Evolutionary conservation across 2,113 vertebrate species (phyloP).

Genomic region (Brachypodius melanocephalos): DNA sequence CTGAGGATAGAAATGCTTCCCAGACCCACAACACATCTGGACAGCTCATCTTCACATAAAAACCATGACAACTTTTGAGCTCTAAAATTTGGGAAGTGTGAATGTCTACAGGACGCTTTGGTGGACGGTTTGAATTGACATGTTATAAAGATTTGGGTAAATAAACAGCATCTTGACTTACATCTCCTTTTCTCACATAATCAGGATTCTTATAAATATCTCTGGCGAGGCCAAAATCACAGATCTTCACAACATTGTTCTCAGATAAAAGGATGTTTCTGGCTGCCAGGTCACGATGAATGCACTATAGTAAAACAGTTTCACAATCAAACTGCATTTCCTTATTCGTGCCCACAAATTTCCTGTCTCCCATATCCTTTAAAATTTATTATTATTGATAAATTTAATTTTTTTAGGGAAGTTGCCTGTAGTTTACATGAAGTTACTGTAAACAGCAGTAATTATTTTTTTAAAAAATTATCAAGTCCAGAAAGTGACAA

Average conservation of each 20-base stretch:
- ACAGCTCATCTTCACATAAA: not conserved
- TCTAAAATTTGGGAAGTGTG: not conserved
- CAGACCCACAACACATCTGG: not conserved
- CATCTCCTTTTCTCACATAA: slow-evolving; percentile 94
- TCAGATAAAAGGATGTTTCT: slow-evolving; percentile 92
- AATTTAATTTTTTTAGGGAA: not conserved
- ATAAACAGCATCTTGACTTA: slow-evolving; percentile 74
- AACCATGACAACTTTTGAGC: not conserved
- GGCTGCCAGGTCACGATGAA: slow-evolving; percentile 93
- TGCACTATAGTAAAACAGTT: slow-evolving; percentile 81
- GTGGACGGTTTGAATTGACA: not conserved
- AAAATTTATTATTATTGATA: not conserved
- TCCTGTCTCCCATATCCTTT: slow-evolving; percentile 42
- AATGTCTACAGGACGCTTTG: not conserved
- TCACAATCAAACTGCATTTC: slow-evolving; percentile 59
- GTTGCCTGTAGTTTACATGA: not conserved
- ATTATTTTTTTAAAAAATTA: not conserved
- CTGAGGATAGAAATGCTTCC: not conserved
- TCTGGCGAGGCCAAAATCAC: slow-evolving; percentile 92
- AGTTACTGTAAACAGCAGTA: not conserved
- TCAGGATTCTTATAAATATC: slow-evolving; percentile 96
- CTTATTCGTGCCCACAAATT: slow-evolving; percentile 44
- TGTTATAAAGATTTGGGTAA: not conserved
- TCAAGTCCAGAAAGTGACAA: not conserved
- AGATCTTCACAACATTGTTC: slow-evolving; percentile 96